These are phyloP conservation scores for Liodrosophila aerea DNA, from an alignment of 2,888 invertebrate genomes.

Conservation along the genomic window DNA sequence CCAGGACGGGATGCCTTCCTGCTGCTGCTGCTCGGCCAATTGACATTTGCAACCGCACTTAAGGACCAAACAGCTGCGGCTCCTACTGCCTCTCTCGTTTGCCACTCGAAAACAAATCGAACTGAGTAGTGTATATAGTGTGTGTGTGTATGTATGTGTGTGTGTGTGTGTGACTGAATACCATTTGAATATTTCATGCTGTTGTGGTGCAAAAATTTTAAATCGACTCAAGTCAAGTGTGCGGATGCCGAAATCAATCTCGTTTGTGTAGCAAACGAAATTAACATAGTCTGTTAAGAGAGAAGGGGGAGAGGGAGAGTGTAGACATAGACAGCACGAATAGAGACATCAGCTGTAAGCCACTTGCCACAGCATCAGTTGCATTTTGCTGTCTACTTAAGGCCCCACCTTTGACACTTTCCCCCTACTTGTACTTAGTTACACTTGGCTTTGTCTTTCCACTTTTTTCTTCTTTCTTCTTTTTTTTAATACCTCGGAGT, in stretches of 20 bases:
- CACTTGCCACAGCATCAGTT: slow-evolving; percentile 71
- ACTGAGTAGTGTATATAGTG: slow-evolving; percentile 25
- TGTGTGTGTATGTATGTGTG: slow-evolving; percentile 1
- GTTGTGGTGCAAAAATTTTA: slow-evolving; percentile 75
- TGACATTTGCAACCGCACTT: slow-evolving; percentile 79
- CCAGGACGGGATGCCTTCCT: background rate
- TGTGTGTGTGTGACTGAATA: slow-evolving; percentile 48
- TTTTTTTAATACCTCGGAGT: slow-evolving; percentile 68
- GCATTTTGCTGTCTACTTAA: slow-evolving; percentile 61
- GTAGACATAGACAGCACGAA: slow-evolving; percentile 8
- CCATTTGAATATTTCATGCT: slow-evolving; percentile 74
- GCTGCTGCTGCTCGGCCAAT: slow-evolving; percentile 61
- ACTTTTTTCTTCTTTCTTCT: background rate
- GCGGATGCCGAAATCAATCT: slow-evolving; percentile 73
- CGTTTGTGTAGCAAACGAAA: slow-evolving; percentile 69
- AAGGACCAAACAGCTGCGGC: slow-evolving; percentile 50
- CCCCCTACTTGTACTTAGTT: slow-evolving; percentile 35
- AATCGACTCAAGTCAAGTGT: slow-evolving; percentile 77
- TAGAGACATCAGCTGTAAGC: slow-evolving; percentile 58
- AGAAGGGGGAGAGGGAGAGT: slow-evolving; percentile 9
- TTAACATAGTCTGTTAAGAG: slow-evolving; percentile 61
- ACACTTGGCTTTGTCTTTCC: slow-evolving; percentile 47
- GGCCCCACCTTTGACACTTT: slow-evolving; percentile 8
- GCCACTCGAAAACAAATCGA: slow-evolving; percentile 71
- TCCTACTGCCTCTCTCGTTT: slow-evolving; percentile 25